phyloP scores from a whole-genome alignment of 2,113 vertebrate species.

The Trogon surrucura region DNA sequence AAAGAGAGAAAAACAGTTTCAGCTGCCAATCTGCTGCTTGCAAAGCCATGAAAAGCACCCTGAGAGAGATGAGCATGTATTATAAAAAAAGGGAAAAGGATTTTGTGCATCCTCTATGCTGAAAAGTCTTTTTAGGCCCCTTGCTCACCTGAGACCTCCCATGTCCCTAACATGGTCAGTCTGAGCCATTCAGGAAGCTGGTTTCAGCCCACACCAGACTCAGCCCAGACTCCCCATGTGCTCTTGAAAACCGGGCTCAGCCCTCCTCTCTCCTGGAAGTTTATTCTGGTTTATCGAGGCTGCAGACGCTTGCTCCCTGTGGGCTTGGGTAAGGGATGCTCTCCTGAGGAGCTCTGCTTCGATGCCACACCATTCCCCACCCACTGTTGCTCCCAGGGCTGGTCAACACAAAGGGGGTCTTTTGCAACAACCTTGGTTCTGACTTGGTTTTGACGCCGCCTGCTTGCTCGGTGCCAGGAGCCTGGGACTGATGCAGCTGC shows the following conservation, averaged over 20 bases:
- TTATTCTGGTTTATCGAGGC: not conserved
- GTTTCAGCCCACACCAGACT: not conserved
- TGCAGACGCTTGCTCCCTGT: rapidly evolving
- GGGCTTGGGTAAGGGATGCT: not conserved
- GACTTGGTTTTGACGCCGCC: not conserved
- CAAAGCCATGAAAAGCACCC: slow-evolving; percentile 12
- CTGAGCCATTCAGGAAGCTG: not conserved
- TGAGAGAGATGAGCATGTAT: not conserved
- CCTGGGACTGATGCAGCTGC: not conserved
- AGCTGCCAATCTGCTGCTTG: slow-evolving; percentile 48
- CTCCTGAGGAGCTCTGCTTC: not conserved
- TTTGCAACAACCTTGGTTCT: not conserved
- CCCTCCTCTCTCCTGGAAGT: not conserved
- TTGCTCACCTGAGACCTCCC: not conserved
- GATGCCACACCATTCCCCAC: rapidly evolving
- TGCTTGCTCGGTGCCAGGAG: not conserved
- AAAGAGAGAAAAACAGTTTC: not conserved
- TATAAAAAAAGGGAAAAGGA: not conserved
- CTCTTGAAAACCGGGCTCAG: not conserved
- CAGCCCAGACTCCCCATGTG: not conserved
- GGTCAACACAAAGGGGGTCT: not conserved
- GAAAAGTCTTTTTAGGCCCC: not conserved
- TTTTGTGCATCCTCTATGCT: not conserved
- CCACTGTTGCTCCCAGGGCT: not conserved
- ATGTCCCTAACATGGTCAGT: not conserved